Percentiles rank a stretch among this genome's conserved stretches.
phyloP scores from a whole-genome alignment of 2,113 vertebrate species.

The Rhinichthys klamathensis region DNA sequence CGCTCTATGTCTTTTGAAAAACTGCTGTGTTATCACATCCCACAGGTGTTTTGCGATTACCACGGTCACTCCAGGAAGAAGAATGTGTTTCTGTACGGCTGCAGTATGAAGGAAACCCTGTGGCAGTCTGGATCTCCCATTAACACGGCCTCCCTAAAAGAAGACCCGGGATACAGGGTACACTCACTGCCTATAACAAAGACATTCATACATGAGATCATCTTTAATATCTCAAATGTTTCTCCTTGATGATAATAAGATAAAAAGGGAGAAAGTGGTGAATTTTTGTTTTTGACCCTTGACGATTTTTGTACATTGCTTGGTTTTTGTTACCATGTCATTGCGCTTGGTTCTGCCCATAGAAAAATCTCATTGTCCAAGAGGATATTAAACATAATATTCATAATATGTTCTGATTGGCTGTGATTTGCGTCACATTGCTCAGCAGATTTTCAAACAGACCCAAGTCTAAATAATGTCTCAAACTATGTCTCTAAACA shows the following conservation, averaged over 20 bases:
- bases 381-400: no score
- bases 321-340: no score
- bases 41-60: conserved; percentile 93
- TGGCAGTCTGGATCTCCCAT: conserved; percentile 83
- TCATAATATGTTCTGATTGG: no score
- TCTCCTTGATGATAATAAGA: not conserved
- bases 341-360: no score
- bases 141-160: conserved; percentile 73
- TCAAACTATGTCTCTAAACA: no score
- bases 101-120: conserved; percentile 90
- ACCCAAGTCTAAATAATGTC: no score
- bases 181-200: not conserved
- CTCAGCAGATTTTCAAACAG: no score
- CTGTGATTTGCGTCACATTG: no score
- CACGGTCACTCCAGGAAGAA: conserved; percentile 94
- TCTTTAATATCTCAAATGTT: not conserved
- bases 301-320: no score
- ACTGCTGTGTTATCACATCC: not conserved
- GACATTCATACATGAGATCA: not conserved
- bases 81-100: conserved; percentile 92
- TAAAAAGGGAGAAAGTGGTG: not conserved
- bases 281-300: no score
- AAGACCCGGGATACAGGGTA: conserved; percentile 89
- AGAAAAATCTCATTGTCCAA: no score
- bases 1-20: not conserved